Evolutionary conservation across 2,113 vertebrate genomes (phyloP).

Genomic region (Bostrychus sinensis): DNA sequence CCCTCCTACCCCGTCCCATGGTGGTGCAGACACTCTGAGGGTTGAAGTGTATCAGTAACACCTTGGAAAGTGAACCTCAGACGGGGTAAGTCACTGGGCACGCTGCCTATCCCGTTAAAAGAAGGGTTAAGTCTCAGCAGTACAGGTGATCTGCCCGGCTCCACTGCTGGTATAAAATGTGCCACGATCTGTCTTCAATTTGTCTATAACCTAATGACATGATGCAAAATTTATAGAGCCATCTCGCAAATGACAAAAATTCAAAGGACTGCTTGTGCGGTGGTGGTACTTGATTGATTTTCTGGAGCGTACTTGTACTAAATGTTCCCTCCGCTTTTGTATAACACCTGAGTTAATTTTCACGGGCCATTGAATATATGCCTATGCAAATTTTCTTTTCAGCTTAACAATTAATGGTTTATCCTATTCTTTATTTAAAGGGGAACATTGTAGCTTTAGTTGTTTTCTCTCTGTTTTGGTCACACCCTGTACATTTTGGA

Average conservation of each 20-base stretch:
- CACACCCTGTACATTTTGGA: too few species aligned
- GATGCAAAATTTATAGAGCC: conserved; percentile 4
- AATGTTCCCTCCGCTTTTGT: too few species aligned
- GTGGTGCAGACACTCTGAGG: conserved; percentile 48
- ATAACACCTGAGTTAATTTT: too few species aligned
- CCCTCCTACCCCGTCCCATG: conserved; percentile 21
- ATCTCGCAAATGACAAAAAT: not conserved
- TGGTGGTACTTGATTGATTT: not conserved
- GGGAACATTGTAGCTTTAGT: too few species aligned
- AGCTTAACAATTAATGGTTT: too few species aligned
- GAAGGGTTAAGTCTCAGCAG: conserved; percentile 41
- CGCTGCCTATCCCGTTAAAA: conserved; percentile 28
- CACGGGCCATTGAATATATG: too few species aligned
- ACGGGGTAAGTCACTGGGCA: conserved; percentile 26
- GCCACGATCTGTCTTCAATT: conserved; percentile 22
- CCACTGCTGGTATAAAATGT: conserved; percentile 10
- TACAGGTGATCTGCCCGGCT: conserved; percentile 13
- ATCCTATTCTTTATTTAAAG: too few species aligned
- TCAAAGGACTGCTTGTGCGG: not conserved
- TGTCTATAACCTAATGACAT: conserved; percentile 6
- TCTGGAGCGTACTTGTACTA: too few species aligned
- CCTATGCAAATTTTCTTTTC: too few species aligned
- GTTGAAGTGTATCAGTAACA: conserved; percentile 66
- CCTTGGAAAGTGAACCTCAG: conserved; percentile 65
- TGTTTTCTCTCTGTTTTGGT: too few species aligned